A percentile compares a stretch with the other conserved stretches of the same genome.
phyloP scores from a whole-genome alignment of 2,888 invertebrate species.

The Agriopis leucophaearia region DNA sequence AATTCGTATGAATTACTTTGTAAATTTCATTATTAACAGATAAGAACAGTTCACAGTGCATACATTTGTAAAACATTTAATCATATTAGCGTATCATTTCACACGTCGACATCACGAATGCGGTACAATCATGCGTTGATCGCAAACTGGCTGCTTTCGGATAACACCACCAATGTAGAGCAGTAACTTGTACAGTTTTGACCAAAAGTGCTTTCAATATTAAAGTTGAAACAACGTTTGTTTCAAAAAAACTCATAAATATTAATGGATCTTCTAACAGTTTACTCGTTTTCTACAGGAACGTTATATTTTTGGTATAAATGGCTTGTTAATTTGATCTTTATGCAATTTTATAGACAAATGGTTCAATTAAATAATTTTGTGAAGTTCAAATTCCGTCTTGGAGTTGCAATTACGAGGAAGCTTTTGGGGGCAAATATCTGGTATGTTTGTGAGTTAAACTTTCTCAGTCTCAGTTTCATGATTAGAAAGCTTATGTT shows the following conservation, averaged over 20 bases:
- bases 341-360: too few relatives aligned
- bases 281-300: too few relatives aligned
- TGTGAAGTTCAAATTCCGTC: too few relatives aligned
- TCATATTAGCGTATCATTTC: constrained; percentile 22
- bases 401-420: too few relatives aligned
- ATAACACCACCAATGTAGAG: constrained; percentile 12
- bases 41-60: background rate
- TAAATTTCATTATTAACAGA: background rate
- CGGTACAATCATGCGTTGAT: constrained; percentile 19
- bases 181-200: background rate
- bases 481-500: too few relatives aligned
- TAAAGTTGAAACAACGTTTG: background rate
- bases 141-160: constrained; percentile 11
- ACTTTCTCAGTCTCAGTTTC: too few relatives aligned
- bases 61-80: constrained; percentile 18
- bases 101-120: constrained; percentile 28
- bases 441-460: too few relatives aligned
- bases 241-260: background rate
- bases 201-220: background rate
- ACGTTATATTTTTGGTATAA: too few relatives aligned
- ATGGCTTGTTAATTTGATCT: too few relatives aligned
- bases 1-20: background rate
- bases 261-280: too few relatives aligned
- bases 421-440: too few relatives aligned
- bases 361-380: too few relatives aligned